Conservation (phyloP, 2,797 vertebrate species). For the Gymnopithys bicolor region DNA sequence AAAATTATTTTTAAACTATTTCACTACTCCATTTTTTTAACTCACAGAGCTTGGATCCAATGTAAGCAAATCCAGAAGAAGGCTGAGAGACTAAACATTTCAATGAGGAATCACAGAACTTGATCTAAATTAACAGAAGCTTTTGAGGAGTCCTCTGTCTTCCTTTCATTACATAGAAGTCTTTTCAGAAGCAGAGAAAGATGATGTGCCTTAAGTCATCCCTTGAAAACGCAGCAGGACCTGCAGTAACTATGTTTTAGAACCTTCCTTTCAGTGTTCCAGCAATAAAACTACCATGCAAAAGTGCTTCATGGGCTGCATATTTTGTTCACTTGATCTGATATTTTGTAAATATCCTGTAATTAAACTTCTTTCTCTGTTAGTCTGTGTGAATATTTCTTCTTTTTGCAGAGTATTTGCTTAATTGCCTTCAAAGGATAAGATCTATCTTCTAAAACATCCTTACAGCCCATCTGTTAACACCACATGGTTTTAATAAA, state of each 20-base stretch:
- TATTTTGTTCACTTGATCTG: background rate
- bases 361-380: background rate
- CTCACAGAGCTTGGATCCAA: background rate
- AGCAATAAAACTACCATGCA: background rate
- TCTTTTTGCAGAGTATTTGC: background rate
- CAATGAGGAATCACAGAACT: background rate
- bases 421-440: background rate
- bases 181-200: background rate
- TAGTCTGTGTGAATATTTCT: background rate
- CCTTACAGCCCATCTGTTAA: background rate
- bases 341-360: background rate
- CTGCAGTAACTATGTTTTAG: background rate
- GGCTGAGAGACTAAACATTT: background rate
- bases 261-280: background rate
- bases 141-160: background rate
- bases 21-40: background rate
- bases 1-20: background rate
- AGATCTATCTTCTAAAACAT: background rate
- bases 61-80: background rate
- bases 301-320: background rate
- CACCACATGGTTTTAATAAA: background rate
- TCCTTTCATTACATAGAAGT: fast-evolving
- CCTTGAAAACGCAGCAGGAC: background rate
- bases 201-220: background rate
- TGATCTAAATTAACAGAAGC: background rate